Base-by-base conservation (phyloP, 2,888 invertebrate species). In the Hirtodrosophila trivittata region DNA sequence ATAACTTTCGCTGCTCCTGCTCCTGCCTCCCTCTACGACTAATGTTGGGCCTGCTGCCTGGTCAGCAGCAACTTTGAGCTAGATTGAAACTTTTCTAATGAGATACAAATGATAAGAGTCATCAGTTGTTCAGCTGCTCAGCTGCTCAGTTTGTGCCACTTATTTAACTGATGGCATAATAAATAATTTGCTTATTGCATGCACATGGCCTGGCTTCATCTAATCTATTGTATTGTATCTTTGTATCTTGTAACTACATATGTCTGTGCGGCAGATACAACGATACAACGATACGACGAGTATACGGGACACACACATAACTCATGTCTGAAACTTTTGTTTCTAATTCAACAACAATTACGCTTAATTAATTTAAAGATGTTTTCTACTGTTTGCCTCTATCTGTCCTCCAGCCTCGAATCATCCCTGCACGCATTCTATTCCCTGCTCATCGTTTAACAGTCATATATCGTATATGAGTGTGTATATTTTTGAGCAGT, bases 361-460 rank as follows among this genome's bases (percentile, higher is more conserved):
- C 82, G 71, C 85, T 83, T 83, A 85, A 83, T 83, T 83, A 83
- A 83, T 83, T 83, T 83, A 85, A 78, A 83, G 85, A 82, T 83
- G 82, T 76, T 72, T 71, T 58, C 18, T 21, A 21, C 18, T 21
- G 18, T 21, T 5, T 21, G 18, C 66, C 66, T 60, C 60, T 66
- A 67, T 67, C 67, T 71, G 42, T 59, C 37, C 32, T 38, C 21
- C 47, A 52, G 35, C 35, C 43, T 39, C 26, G 33, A 30, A 10
- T 37, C 32, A 28, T 56, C 51, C 32, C 41, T 26, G 21, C 8
- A n/a, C 6, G 14, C 9, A 7, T 14, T 26, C 50, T 14, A 35
- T 49, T 32, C 14, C 18, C 16, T 33, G 8, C 43, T 28, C 28
- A 28, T 9, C 28, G 2, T n/a, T n/a, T 28, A 5, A 10, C 30